These are phyloP conservation scores for Crepidodera aurea DNA, from an alignment of 2,888 invertebrate genomes.

Conservation along the genomic window DNA sequence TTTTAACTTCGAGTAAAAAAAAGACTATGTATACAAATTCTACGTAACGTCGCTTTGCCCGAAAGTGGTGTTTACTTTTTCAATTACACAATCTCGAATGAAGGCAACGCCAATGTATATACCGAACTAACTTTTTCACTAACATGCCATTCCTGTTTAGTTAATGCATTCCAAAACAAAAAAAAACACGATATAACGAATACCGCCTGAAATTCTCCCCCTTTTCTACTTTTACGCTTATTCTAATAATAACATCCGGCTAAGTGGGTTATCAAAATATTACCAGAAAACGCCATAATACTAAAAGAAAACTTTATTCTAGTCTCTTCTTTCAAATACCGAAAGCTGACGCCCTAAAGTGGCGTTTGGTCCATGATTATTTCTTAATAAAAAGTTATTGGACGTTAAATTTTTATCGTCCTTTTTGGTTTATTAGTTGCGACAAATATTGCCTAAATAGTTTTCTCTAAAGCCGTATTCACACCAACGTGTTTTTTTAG, in stretches of 20 bases:
- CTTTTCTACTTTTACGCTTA: conserved; percentile 28
- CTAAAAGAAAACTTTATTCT: conserved; percentile 29
- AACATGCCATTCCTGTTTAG: conserved; percentile 11
- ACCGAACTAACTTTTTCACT: conserved; percentile 15
- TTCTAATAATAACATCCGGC: conserved; percentile 29
- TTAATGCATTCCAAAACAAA: conserved; percentile 25
- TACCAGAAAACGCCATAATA: conserved; percentile 35
- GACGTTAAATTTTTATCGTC: conserved; percentile 4
- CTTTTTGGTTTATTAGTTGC: conserved; percentile 2
- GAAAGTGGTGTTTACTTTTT: conserved; percentile 12
- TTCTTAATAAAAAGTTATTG: conserved; percentile 12
- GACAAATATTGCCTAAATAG: not conserved
- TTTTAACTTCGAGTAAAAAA: not conserved
- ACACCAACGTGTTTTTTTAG: too few species aligned
- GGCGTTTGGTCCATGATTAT: conserved; percentile 10
- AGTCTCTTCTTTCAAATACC: conserved; percentile 13
- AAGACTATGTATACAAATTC: not conserved
- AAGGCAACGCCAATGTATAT: not conserved
- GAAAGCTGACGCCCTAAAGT: conserved; percentile 22
- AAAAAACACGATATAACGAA: not conserved
- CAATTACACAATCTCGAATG: conserved; percentile 7
- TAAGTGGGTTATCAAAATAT: conserved; percentile 38
- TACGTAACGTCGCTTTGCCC: not conserved
- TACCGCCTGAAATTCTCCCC: conserved; percentile 12
- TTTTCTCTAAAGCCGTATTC: not conserved